Percentiles rank a stretch among this genome's conserved stretches.
These are phyloP conservation scores for Oryzias javanicus DNA, from an alignment of 2,113 vertebrate species.

Conservation along the genomic window DNA sequence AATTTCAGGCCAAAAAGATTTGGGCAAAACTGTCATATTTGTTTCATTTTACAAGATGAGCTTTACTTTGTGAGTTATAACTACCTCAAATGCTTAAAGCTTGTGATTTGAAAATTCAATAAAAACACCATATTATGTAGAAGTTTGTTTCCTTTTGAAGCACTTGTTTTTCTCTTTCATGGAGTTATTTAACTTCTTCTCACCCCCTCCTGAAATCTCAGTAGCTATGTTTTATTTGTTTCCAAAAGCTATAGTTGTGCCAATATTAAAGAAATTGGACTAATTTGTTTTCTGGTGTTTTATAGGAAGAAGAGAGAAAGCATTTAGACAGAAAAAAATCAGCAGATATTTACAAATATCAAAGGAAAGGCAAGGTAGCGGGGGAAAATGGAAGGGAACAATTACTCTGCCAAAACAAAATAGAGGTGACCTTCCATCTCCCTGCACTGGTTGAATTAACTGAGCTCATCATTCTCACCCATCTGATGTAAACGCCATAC, in stretches of 20 bases:
- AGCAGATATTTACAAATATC: constrained; percentile 11
- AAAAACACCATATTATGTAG: constrained; percentile 68
- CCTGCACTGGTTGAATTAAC: constrained; percentile 43
- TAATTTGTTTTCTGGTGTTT: constrained; percentile 9
- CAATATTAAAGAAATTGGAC: not conserved
- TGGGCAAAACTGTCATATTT: too few species aligned
- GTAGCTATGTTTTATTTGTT: not conserved
- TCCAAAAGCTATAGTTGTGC: constrained; percentile 10
- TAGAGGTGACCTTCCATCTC: constrained; percentile 53
- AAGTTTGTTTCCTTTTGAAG: constrained; percentile 34
- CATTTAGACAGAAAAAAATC: not conserved
- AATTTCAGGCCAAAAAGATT: too few species aligned
- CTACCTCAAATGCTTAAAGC: constrained; percentile 56
- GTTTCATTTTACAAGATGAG: too few species aligned
- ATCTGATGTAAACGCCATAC: constrained; percentile 47
- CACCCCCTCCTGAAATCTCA: constrained; percentile 12
- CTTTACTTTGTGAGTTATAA: too few species aligned
- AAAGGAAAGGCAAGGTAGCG: not conserved
- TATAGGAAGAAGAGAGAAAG: constrained; percentile 1
- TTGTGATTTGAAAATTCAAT: constrained; percentile 66
- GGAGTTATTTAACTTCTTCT: constrained; percentile 28
- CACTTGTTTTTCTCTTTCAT: constrained; percentile 29
- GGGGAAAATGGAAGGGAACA: constrained; percentile 12
- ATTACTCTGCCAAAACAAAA: constrained; percentile 30
- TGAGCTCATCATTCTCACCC: constrained; percentile 52